Evolutionary conservation across 2,113 vertebrate genomes (phyloP).

Genomic region (Tangachromis dhanisi): DNA sequence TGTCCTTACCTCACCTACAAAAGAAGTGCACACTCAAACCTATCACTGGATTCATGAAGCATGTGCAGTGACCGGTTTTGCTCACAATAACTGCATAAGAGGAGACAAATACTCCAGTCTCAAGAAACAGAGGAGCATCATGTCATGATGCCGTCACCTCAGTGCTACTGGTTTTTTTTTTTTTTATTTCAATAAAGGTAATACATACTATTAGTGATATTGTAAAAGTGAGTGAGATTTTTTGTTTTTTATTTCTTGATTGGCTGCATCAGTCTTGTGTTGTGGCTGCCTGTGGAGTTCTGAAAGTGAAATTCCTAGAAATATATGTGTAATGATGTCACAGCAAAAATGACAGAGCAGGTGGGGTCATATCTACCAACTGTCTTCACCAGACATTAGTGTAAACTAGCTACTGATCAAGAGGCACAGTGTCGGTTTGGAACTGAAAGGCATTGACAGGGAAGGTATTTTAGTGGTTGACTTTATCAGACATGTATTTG

Average conservation of each 20-base stretch:
- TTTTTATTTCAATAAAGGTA: fast-evolving
- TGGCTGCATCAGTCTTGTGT: background rate
- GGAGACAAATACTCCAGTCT: background rate
- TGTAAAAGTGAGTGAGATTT: fast-evolving
- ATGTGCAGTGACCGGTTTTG: background rate
- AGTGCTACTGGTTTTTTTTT: too few species aligned
- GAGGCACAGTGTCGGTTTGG: background rate
- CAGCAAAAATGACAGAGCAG: background rate
- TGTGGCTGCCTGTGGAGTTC: fast-evolving
- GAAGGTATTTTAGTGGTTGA: background rate
- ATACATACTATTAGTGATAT: fast-evolving
- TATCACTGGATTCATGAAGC: background rate
- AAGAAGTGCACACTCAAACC: fast-evolving
- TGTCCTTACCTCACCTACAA: background rate
- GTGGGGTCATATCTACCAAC: background rate
- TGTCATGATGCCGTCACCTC: fast-evolving
- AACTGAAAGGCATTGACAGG: background rate
- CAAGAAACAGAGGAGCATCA: background rate
- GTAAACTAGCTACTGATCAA: background rate
- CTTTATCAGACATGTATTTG: background rate
- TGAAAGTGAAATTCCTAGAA: background rate
- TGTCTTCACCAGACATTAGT: background rate
- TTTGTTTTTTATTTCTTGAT: background rate
- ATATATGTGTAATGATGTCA: background rate
- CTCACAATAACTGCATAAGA: background rate